Conservation (phyloP, 2,113 vertebrate genomes). For the Semicossyphus pulcher region DNA sequence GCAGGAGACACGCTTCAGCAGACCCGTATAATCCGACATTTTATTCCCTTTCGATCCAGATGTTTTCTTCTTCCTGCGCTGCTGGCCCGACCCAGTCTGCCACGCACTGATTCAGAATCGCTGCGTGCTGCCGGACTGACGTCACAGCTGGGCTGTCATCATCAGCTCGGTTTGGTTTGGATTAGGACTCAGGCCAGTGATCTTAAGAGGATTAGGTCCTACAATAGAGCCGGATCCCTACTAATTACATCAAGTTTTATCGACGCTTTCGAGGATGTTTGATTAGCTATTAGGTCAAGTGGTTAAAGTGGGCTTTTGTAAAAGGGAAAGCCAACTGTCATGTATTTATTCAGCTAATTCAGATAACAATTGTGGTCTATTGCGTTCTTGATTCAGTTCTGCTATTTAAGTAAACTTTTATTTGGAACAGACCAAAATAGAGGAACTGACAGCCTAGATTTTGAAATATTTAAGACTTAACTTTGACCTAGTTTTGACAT, state of each 20-base stretch:
- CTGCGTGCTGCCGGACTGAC: conserved; percentile 53
- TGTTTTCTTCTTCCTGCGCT: conserved; percentile 22
- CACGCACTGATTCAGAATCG: conserved; percentile 73
- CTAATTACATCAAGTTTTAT: neutral
- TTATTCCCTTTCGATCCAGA: conserved; percentile 42
- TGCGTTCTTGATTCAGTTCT: neutral
- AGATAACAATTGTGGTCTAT: too few species aligned
- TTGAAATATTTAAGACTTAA: neutral
- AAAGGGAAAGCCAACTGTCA: neutral
- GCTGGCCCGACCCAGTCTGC: conserved; percentile 60
- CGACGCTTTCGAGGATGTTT: neutral
- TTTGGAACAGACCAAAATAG: neutral
- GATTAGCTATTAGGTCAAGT: neutral
- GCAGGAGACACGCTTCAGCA: neutral
- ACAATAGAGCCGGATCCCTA: neutral
- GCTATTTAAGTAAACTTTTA: neutral
- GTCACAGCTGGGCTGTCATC: conserved; percentile 69
- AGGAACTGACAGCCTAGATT: neutral
- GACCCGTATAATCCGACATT: conserved; percentile 38
- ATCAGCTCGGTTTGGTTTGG: conserved; percentile 16
- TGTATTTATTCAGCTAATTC: neutral
- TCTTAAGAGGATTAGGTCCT: neutral
- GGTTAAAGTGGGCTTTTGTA: neutral
- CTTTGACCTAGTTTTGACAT: neutral
- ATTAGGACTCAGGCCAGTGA: conserved; percentile 18